A percentile compares a stretch with the other conserved stretches of the same genome.
phyloP scores from a whole-genome alignment of 2,797 vertebrate species.

The Myotis myotis region DNA sequence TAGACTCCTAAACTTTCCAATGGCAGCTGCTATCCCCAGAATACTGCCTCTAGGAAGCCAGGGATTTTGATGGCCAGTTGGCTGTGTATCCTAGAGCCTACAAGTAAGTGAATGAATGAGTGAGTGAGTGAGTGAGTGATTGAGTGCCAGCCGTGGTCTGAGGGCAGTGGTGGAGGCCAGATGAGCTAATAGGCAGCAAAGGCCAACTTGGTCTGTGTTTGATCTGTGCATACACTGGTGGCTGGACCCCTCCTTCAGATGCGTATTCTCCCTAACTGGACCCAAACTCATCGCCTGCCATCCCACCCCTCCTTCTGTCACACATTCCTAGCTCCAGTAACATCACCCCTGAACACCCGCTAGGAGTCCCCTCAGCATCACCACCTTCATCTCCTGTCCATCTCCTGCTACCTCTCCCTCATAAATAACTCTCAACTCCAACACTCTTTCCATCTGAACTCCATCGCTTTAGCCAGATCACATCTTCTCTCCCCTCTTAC shows the following conservation, averaged over 20 bases:
- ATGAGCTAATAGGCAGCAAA: not conserved
- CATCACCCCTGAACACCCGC: rapidly evolving
- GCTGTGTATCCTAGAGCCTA: not conserved
- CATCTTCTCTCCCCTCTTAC: not conserved
- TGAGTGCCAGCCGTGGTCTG: not conserved
- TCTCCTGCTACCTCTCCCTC: not conserved
- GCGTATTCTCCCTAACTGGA: not conserved
- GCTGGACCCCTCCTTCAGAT: not conserved
- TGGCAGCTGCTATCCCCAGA: not conserved
- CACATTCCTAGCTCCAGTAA: not conserved
- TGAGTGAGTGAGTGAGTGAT: not conserved
- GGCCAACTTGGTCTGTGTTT: rapidly evolving
- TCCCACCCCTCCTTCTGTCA: not conserved
- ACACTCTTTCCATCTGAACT: not conserved
- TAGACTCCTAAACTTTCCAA: not conserved
- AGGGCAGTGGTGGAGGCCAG: not conserved
- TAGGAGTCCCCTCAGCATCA: not conserved
- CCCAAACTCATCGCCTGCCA: too few species aligned
- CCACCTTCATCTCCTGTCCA: not conserved
- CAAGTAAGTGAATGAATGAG: not conserved
- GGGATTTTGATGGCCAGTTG: not conserved
- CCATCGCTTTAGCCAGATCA: not conserved
- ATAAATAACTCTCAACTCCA: not conserved
- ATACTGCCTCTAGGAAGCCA: not conserved
- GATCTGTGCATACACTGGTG: too few species aligned